Evolutionary conservation across 2,113 vertebrate genomes (phyloP).

Genomic region (Pelecanus crispus): DNA sequence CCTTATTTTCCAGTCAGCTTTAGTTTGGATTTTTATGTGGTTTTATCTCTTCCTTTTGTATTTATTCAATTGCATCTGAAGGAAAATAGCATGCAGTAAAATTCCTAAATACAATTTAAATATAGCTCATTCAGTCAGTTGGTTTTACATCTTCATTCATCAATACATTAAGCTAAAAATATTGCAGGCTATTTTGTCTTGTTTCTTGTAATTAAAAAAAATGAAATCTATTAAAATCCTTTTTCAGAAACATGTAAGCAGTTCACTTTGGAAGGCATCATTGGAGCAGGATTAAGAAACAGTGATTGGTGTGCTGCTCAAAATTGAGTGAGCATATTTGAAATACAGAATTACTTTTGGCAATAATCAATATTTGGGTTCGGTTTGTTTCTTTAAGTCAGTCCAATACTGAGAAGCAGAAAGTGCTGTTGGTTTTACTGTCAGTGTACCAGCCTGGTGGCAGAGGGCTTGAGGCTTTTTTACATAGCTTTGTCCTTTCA

Average conservation of each 20-base stretch:
- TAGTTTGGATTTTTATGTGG: neutral
- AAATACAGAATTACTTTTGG: constrained; percentile 27
- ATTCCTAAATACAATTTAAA: constrained; percentile 19
- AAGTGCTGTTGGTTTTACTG: neutral
- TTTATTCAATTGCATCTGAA: constrained; percentile 22
- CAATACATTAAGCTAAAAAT: neutral
- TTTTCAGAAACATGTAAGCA: neutral
- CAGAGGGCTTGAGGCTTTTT: constrained; percentile 8
- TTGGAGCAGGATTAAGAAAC: constrained; percentile 34
- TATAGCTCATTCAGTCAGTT: neutral
- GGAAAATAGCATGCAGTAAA: neutral
- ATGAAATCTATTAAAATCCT: neutral
- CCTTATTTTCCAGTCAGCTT: constrained; percentile 21
- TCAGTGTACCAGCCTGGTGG: neutral
- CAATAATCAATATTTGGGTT: constrained; percentile 8
- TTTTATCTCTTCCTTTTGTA: constrained; percentile 9
- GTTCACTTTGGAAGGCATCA: neutral
- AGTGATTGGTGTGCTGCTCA: neutral
- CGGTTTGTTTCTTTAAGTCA: constrained; percentile 10
- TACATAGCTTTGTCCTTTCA: neutral
- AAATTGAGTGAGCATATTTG: neutral
- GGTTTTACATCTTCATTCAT: neutral
- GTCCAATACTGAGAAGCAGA: neutral
- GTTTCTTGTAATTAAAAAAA: neutral
- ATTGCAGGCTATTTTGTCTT: neutral